phyloP scores from a whole-genome alignment of 2,797 vertebrate genomes.

The Hydrocynus forskahlii region DNA sequence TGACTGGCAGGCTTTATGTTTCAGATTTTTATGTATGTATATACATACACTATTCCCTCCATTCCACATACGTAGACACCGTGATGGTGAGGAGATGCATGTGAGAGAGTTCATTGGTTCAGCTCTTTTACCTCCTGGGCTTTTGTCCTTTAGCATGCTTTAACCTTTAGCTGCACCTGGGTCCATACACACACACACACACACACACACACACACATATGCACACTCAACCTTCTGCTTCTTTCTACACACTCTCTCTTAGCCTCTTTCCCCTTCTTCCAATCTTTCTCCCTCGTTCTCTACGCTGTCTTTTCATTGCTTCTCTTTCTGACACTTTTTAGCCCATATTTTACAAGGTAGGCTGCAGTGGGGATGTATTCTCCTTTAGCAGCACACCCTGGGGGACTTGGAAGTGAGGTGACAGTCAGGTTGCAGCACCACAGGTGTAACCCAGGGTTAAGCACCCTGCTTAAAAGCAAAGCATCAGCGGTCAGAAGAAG shows the following conservation, averaged over 20 bases:
- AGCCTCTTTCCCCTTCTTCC: not conserved
- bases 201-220: not conserved
- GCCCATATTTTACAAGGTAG: not conserved
- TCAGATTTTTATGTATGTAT: no score
- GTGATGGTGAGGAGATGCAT: conserved; percentile 12
- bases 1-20: no score
- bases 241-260: not conserved
- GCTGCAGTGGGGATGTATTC: not conserved
- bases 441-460: not conserved
- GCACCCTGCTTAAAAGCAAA: not conserved
- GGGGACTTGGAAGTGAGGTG: not conserved
- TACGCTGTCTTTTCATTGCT: not conserved
- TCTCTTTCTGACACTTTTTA: not conserved
- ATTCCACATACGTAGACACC: conserved; percentile 20
- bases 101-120: conserved; percentile 36
- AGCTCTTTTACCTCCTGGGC: conserved; percentile 43
- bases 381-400: not conserved
- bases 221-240: not conserved
- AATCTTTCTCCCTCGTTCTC: not conserved
- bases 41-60: not conserved
- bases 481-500: not conserved
- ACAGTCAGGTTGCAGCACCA: not conserved
- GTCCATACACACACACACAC: conserved; percentile 33
- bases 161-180: conserved; percentile 56
- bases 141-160: conserved; percentile 53